These are phyloP conservation scores for Rotaria magnacalcarata DNA, from an alignment of 2,888 invertebrate genomes.

Conservation along the genomic window DNA sequence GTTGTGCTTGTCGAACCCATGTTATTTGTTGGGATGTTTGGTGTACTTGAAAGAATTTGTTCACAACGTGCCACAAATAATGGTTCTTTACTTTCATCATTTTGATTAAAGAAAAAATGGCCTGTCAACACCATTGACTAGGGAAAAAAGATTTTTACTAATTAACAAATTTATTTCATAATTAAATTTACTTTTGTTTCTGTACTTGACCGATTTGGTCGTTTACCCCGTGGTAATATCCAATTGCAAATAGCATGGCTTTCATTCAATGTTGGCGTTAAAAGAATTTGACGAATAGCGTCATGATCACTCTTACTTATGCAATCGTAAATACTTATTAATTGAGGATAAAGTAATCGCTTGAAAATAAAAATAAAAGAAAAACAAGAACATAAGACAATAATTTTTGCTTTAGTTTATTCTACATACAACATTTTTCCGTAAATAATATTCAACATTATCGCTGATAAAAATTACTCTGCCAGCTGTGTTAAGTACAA, in stretches of 20 bases:
- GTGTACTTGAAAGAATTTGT: not conserved
- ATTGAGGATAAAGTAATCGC: conserved; percentile 28
- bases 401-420: not conserved
- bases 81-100: not conserved
- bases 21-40: not conserved
- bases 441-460: conserved; percentile 1
- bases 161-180: not conserved
- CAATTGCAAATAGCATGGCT: not conserved
- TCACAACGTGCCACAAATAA: conserved; percentile 17
- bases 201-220: not conserved
- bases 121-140: conserved; percentile 13
- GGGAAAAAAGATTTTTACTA: not conserved
- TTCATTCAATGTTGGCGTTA: not conserved
- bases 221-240: conserved; percentile 25
- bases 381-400: not conserved
- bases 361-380: not conserved
- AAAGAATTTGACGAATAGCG: not conserved
- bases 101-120: not conserved
- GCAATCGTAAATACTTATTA: conserved; percentile 31
- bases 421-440: conserved; percentile 10
- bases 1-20: not conserved
- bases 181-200: conserved; percentile 31
- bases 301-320: not conserved
- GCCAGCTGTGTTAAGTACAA: not conserved
- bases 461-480: conserved; percentile 2